A percentile compares a stretch with the other conserved stretches of the same genome.
phyloP scores from a whole-genome alignment of 2,113 vertebrate species.

The Gobiocypris rarus region DNA sequence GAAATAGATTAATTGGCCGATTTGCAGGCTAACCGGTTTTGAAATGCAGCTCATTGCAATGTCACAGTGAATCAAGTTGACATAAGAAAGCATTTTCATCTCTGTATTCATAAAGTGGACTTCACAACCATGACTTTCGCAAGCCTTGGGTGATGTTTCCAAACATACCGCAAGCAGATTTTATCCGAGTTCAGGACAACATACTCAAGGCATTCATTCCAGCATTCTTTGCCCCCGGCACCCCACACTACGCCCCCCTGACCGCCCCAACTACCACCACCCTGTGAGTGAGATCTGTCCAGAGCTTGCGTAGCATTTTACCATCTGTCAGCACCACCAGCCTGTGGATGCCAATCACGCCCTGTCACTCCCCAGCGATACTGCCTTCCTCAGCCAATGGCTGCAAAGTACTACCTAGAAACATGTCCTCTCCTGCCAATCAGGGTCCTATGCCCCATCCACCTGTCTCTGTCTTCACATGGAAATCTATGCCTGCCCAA shows the following conservation, averaged over 20 bases:
- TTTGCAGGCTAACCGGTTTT: conserved; percentile 5
- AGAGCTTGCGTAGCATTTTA: conserved; percentile 67
- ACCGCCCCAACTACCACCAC: conserved; percentile 57
- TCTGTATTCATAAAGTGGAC: background rate
- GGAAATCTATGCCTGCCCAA: conserved; percentile 52
- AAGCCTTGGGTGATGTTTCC: background rate
- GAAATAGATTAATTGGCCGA: conserved; percentile 36
- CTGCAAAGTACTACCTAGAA: background rate
- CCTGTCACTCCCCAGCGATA: conserved; percentile 37
- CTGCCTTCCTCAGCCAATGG: conserved; percentile 52
- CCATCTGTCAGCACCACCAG: conserved; percentile 74
- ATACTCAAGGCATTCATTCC: conserved; percentile 34
- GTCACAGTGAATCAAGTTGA: conserved; percentile 2
- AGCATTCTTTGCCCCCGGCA: background rate
- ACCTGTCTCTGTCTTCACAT: conserved; percentile 56
- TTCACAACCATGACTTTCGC: background rate
- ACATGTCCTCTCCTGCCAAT: conserved; percentile 54
- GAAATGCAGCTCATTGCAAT: conserved; percentile 7
- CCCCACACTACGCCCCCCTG: conserved; percentile 42
- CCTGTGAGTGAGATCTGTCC: conserved; percentile 52
- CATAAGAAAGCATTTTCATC: background rate
- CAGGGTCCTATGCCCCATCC: conserved; percentile 14
- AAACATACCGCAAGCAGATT: background rate
- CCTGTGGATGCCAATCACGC: conserved; percentile 65
- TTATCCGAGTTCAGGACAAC: conserved; percentile 12